Percentiles rank a stretch among this genome's conserved stretches.
Evolutionary conservation across 2,113 vertebrate genomes (phyloP).

Genomic region (Grammomys dolichurus): DNA sequence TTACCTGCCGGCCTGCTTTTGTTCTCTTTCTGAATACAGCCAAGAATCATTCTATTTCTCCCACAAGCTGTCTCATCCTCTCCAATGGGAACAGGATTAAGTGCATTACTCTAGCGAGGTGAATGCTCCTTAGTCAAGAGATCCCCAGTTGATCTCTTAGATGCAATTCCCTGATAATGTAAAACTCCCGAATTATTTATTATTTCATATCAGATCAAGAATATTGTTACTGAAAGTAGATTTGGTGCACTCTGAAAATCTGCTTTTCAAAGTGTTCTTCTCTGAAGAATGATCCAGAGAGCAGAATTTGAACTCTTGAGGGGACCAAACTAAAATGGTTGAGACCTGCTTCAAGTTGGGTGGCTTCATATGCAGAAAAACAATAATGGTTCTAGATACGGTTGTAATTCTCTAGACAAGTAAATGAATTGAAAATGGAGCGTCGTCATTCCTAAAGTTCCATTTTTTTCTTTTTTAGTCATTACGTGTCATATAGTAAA

Average conservation of each 20-base stretch:
- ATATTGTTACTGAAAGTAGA: constrained; percentile 89
- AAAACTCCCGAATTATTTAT: constrained; percentile 90
- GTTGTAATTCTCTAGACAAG: neutral
- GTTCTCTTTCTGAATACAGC: constrained; percentile 82
- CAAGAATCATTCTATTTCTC: constrained; percentile 85
- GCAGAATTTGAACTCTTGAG: constrained; percentile 75
- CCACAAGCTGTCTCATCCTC: constrained; percentile 86
- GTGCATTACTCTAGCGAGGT: constrained; percentile 87
- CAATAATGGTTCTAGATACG: constrained; percentile 48
- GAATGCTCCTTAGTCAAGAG: constrained; percentile 87
- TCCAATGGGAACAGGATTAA: constrained; percentile 89
- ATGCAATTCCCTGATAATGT: constrained; percentile 89
- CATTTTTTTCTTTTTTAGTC: neutral
- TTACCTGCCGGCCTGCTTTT: constrained; percentile 75
- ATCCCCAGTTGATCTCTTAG: constrained; percentile 87
- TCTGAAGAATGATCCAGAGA: constrained; percentile 82
- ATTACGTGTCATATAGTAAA: neutral
- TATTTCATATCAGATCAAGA: constrained; percentile 87
- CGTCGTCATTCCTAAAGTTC: neutral
- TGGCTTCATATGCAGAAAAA: constrained; percentile 78
- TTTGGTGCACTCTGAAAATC: constrained; percentile 87
- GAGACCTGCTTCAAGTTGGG: constrained; percentile 67
- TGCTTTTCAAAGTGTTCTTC: constrained; percentile 86
- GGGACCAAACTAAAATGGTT: constrained; percentile 70
- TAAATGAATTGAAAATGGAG: neutral